Conservation (phyloP, 2,888 invertebrate genomes). For the Sinelater perroti region DNA sequence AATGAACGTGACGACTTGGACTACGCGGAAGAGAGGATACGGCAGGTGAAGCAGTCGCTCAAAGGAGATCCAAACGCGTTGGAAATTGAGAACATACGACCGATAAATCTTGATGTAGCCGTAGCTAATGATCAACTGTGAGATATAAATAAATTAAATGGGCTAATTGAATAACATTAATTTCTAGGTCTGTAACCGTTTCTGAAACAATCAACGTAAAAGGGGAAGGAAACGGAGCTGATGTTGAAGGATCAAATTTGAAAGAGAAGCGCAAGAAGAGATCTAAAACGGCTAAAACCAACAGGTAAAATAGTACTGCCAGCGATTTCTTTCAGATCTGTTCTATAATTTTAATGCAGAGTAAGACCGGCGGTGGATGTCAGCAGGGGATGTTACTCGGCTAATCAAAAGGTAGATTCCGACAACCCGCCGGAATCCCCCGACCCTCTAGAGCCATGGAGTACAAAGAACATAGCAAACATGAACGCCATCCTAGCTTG, state of each 20-base stretch:
- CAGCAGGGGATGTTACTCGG: conserved; percentile 60
- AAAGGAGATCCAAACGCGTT: conserved; percentile 42
- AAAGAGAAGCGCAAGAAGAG: conserved; percentile 52
- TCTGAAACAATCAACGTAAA: conserved; percentile 43
- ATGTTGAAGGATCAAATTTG: conserved; percentile 49
- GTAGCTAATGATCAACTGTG: conserved; percentile 52
- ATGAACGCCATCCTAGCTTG: conserved; percentile 77
- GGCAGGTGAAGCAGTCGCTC: conserved; percentile 51
- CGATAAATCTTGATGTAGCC: conserved; percentile 54
- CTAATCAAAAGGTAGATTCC: conserved; percentile 50
- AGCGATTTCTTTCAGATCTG: not conserved
- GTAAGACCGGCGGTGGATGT: conserved; percentile 60
- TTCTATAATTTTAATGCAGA: too few relatives aligned
- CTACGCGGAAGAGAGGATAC: conserved; percentile 54
- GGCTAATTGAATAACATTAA: not conserved
- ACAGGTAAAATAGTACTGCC: conserved; percentile 48
- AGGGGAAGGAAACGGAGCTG: conserved; percentile 52
- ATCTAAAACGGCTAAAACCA: conserved; percentile 56
- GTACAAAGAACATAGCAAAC: conserved; percentile 73
- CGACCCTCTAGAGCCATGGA: conserved; percentile 78
- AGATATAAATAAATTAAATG: conserved; percentile 24
- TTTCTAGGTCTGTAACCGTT: conserved; percentile 38
- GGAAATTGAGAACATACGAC: conserved; percentile 48
- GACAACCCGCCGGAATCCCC: conserved; percentile 58
- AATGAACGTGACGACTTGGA: conserved; percentile 43